Conservation (phyloP, 2,888 invertebrate species). For the Leptopterna dolabrata region DNA sequence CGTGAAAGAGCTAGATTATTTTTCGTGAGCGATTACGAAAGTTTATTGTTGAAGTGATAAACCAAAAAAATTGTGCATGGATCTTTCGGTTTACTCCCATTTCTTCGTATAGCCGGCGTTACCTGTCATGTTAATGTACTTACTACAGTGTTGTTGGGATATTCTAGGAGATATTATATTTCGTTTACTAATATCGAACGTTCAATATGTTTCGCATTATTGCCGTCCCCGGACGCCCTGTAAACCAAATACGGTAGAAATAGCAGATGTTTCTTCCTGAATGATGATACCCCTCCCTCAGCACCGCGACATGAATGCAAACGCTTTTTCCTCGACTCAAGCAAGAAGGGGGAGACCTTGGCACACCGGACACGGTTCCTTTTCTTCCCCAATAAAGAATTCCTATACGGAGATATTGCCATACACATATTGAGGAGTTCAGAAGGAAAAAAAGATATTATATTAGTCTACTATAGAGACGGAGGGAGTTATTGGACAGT, state of each 20-base stretch:
- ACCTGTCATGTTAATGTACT: too few relatives aligned
- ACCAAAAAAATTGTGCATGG: too few relatives aligned
- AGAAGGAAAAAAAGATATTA: conserved; percentile 51
- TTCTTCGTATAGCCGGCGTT: too few relatives aligned
- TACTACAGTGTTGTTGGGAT: not conserved
- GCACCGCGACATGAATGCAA: conserved; percentile 48
- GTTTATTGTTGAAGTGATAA: too few relatives aligned
- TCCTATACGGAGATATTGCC: conserved; percentile 54
- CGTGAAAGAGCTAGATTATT: too few relatives aligned
- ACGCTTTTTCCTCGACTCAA: not conserved
- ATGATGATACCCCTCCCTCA: not conserved
- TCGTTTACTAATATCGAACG: not conserved
- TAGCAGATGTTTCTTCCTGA: conserved; percentile 30
- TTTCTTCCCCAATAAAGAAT: conserved; percentile 49
- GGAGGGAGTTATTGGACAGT: conserved; percentile 52
- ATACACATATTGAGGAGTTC: conserved; percentile 52
- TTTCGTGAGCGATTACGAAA: too few relatives aligned
- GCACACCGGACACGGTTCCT: conserved; percentile 23
- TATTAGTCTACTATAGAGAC: conserved; percentile 50
- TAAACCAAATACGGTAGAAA: conserved; percentile 18
- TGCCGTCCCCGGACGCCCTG: not conserved
- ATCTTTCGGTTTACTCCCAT: too few relatives aligned
- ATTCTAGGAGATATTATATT: not conserved
- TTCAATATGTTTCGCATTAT: conserved; percentile 11
- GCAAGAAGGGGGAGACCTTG: not conserved